Evolutionary conservation across 92 coral and sea anemone species (phyloP), one percentile per base, ranked within the genome.

Genomic region (Porites evermanni): DNA sequence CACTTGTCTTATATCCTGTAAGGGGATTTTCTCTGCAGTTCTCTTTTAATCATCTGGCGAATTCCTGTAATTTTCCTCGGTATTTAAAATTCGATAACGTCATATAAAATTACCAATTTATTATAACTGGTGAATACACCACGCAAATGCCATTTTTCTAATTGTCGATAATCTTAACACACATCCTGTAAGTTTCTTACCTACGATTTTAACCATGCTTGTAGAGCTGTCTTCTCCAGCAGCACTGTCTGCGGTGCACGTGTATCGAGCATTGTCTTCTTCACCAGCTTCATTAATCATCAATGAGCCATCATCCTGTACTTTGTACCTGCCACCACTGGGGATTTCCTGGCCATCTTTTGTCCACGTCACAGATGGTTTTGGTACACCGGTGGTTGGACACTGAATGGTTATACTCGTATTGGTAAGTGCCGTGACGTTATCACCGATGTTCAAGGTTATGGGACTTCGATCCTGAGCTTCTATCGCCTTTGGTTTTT

Each of bases 341-440:
- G 51, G 9, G 17, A 87, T 67, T 61, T 56, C 79, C 29, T 83
- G 78, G 17, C 61, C 91, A 50, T 91, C 86, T 64, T 82, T 91
- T 8, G 20, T 24, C 94, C 94, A 91, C 20, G 83, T 91, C 26
- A 91, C 74, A 17, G 78, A 58, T 64, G 94, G 94, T 64, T 13
- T 71, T 60, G 94, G 94, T 16, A 74, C 65, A 23, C 94, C 94
- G 70, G 83, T 91, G 32, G 86, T 54, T 18, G 69, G 76, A 80
- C 94, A 91, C 71, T 84, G 68, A 82, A 91, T 78, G 67, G 89
- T 87, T 13, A 91, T 64, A 18, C 84, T 56, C 53, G 91, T 88
- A 21, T 67, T 75, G 65, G 88, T 82, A 47, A 88, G 69, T 56
- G 88, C 88, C 38, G 91, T 88, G 29, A 88, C 75, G 63, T 88